phyloP scores from a whole-genome alignment of 2,113 vertebrate genomes.

The Zootoca vivipara region DNA sequence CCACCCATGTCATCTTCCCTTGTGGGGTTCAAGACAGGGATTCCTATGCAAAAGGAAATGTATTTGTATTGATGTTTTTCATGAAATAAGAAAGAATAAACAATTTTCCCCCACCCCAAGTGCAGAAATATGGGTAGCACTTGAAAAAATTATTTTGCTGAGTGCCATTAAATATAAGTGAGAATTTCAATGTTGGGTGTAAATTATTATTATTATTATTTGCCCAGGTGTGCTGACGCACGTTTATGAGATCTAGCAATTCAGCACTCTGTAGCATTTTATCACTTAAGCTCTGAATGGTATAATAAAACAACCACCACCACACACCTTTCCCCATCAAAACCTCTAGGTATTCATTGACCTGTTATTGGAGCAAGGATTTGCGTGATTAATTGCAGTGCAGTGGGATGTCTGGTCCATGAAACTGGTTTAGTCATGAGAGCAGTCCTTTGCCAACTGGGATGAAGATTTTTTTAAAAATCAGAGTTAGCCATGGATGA shows the following conservation, averaged over 20 bases:
- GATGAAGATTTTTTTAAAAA: not conserved
- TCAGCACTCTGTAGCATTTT: conserved; percentile 22
- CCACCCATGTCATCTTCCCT: not conserved
- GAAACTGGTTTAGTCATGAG: not conserved
- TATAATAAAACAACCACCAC: not conserved
- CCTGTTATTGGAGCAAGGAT: not conserved
- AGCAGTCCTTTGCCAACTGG: not conserved
- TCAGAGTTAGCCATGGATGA: not conserved
- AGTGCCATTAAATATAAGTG: conserved; percentile 20
- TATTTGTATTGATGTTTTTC: not conserved
- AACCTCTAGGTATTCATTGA: not conserved
- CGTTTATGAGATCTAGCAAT: not conserved
- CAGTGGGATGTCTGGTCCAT: not conserved
- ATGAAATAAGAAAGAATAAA: conserved; percentile 1
- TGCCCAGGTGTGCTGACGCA: not conserved
- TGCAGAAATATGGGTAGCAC: conserved; percentile 10
- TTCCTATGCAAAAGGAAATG: not conserved
- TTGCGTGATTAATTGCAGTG: not conserved
- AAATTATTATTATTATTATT: conserved; percentile 10
- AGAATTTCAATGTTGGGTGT: conserved; percentile 30
- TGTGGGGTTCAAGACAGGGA: not conserved
- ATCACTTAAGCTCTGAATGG: not conserved
- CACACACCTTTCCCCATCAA: not conserved
- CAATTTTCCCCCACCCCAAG: not conserved
- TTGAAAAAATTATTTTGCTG: conserved; percentile 21